Conservation (phyloP, 2,113 vertebrate genomes). For the Abramis brama region DNA sequence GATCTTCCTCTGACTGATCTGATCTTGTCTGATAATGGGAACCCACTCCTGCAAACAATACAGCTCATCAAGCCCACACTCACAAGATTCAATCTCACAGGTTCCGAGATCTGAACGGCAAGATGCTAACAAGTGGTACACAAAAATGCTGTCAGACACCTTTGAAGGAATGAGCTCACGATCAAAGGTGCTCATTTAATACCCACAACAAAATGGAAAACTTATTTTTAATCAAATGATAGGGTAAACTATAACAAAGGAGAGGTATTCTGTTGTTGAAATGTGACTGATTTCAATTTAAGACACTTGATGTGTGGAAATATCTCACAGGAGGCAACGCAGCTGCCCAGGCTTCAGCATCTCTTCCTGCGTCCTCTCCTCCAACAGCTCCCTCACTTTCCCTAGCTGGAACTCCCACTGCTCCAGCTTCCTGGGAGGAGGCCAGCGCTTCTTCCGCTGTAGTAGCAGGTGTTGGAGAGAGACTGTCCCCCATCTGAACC, state of each 20-base stretch:
- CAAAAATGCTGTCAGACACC: background rate
- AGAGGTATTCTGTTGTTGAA: too few relatives aligned
- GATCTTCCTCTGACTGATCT: constrained; percentile 89
- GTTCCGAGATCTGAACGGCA: background rate
- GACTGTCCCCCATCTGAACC: constrained; percentile 75
- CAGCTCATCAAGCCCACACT: background rate
- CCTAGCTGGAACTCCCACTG: constrained; percentile 37
- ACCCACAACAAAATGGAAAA: background rate
- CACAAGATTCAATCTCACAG: background rate
- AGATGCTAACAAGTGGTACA: background rate
- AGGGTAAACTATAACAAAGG: too few relatives aligned
- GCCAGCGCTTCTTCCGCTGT: constrained; percentile 91
- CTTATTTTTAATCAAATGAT: too few relatives aligned
- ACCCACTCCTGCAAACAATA: constrained; percentile 84
- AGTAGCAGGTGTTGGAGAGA: constrained; percentile 85
- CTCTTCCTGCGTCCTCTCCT: constrained; percentile 75
- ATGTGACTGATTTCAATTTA: background rate
- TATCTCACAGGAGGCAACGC: constrained; percentile 85
- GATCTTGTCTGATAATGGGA: constrained; percentile 90
- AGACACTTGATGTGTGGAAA: background rate
- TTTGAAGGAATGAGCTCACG: background rate
- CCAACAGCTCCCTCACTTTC: constrained; percentile 60
- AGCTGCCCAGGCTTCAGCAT: constrained; percentile 86
- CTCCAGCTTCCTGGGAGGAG: constrained; percentile 61
- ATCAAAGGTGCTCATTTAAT: background rate